Conservation (phyloP, 30 jellyfish, hydroid and myxozoan genomes). For the Mastigias papua region DNA sequence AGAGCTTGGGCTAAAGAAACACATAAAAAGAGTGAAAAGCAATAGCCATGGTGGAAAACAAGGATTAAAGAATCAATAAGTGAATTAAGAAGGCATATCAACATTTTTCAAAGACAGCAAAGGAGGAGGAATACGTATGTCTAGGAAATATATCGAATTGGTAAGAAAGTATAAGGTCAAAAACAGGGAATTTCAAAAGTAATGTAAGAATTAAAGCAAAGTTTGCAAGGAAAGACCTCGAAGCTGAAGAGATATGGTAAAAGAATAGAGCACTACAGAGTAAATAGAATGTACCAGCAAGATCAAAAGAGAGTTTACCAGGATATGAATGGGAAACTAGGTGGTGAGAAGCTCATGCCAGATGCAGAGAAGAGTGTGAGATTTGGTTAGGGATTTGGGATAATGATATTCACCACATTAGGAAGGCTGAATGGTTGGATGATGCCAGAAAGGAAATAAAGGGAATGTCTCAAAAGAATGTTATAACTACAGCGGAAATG, state of each 20-base stretch:
- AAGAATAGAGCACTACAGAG: not conserved
- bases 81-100: not conserved
- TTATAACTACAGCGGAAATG: not conserved
- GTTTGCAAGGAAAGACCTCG: not conserved
- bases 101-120: not conserved
- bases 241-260: slow-evolving; percentile 1
- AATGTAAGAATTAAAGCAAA: not conserved
- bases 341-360: not conserved
- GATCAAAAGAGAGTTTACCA: slow-evolving; percentile 4
- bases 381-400: slow-evolving; percentile 19
- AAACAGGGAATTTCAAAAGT: not conserved
- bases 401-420: not conserved
- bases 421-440: slow-evolving; percentile 11
- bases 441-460: not conserved
- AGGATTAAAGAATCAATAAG: not conserved
- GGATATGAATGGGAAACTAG: not conserved
- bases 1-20: not conserved
- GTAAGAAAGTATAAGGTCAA: no score
- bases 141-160: not conserved
- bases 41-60: not conserved
- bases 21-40: not conserved
- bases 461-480: not conserved
- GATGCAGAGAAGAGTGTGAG: slow-evolving; percentile 10
- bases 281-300: not conserved
- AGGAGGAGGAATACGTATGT: not conserved